Percentiles rank a stretch among this genome's conserved stretches.
Evolutionary conservation across 2,888 invertebrate species (phyloP).

Genomic region (Ichneumoninae sp.): DNA sequence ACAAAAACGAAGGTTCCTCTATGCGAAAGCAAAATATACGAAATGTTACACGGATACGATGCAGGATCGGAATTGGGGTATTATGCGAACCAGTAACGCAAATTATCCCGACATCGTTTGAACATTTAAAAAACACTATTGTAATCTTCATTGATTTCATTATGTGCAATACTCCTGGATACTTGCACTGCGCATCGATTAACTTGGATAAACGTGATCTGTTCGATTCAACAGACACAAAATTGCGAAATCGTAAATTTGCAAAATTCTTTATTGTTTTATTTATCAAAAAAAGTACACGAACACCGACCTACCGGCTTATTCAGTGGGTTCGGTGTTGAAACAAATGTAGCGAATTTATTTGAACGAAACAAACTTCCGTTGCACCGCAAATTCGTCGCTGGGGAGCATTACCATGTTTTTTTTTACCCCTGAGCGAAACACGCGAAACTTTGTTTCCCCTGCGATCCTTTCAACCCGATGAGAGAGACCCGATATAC

Average conservation of each 20-base stretch:
- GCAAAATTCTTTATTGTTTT: background rate
- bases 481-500: slow-evolving; percentile 47
- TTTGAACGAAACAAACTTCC: background rate
- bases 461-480: slow-evolving; percentile 45
- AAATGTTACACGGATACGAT: too few species aligned
- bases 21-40: too few species aligned
- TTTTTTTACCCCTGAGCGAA: slow-evolving; percentile 10
- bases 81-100: too few species aligned
- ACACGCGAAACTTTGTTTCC: slow-evolving; percentile 24
- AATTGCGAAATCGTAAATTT: too few species aligned
- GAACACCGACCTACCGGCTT: background rate
- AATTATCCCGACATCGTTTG: too few species aligned
- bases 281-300: background rate
- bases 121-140: too few species aligned
- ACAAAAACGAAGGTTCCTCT: too few species aligned
- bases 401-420: slow-evolving; percentile 6
- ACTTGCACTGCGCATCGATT: too few species aligned
- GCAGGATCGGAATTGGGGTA: too few species aligned
- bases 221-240: too few species aligned
- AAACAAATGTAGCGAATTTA: background rate
- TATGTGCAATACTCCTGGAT: too few species aligned
- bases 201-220: too few species aligned
- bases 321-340: background rate
- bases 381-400: slow-evolving; percentile 25
- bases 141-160: background rate